These are phyloP conservation scores for Silurus aristotelis DNA, from an alignment of 2,797 vertebrate species.

Conservation along the genomic window DNA sequence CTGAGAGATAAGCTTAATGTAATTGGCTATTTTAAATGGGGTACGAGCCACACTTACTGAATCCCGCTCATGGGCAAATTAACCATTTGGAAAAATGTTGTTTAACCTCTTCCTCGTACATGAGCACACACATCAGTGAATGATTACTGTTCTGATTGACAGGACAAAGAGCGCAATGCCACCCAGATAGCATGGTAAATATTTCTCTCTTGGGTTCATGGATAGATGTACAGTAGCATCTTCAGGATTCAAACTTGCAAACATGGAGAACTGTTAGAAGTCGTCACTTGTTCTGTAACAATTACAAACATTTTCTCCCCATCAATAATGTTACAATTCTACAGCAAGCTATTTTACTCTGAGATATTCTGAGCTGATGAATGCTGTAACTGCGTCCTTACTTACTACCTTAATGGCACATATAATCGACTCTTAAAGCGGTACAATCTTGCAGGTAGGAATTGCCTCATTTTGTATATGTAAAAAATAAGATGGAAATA, in stretches of 20 bases:
- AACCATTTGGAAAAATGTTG: neutral
- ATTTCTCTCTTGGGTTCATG: neutral
- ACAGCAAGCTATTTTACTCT: neutral
- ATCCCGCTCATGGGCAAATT: neutral
- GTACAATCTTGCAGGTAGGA: constrained; percentile 84
- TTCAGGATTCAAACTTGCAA: neutral
- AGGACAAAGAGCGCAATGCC: neutral
- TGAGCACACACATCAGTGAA: neutral
- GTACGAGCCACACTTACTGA: too few relatives aligned
- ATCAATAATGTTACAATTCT: neutral
- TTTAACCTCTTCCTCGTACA: neutral
- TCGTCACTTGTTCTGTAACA: neutral
- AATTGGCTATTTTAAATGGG: too few relatives aligned
- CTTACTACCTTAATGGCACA: constrained; percentile 21
- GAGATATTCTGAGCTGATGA: constrained; percentile 58
- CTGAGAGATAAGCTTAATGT: too few relatives aligned
- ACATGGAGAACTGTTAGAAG: neutral
- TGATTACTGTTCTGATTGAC: neutral
- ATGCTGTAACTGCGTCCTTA: neutral
- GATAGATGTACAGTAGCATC: neutral
- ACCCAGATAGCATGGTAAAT: too few relatives aligned
- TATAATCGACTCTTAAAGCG: constrained; percentile 39
- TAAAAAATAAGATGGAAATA: constrained; percentile 42
- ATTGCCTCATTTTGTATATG: constrained; percentile 59
- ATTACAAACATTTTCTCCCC: neutral